Conservation (phyloP, 2,797 vertebrate species). For the Lophura swinhoii region DNA sequence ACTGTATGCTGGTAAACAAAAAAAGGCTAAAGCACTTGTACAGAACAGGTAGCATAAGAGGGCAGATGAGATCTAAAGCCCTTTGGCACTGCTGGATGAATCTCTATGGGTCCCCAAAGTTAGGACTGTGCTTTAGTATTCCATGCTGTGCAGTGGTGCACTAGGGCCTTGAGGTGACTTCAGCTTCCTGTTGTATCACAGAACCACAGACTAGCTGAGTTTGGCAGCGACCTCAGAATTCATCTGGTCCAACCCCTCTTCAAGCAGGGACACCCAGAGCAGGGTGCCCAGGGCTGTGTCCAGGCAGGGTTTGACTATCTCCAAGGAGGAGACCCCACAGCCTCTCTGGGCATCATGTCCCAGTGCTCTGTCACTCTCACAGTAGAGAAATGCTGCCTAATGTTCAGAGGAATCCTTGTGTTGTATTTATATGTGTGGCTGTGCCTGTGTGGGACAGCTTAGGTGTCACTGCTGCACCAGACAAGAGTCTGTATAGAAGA, state of each 20-base stretch:
- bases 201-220: not conserved
- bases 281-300: not conserved
- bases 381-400: not conserved
- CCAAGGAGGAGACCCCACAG: not conserved
- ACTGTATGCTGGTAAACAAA: not conserved
- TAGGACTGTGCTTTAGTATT: not conserved
- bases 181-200: not conserved
- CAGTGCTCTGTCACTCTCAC: not conserved
- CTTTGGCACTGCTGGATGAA: not conserved
- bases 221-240: not conserved
- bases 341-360: not conserved
- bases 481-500: too few species aligned
- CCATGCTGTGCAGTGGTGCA: accelerated
- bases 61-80: not conserved
- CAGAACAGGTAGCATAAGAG: not conserved
- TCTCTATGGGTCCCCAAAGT: not conserved
- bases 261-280: not conserved
- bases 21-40: not conserved
- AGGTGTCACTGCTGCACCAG: not conserved
- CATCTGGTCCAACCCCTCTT: not conserved
- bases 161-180: not conserved
- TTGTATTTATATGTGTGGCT: not conserved
- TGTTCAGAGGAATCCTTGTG: not conserved
- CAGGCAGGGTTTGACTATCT: not conserved
- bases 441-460: not conserved